Conservation (phyloP, 2,888 invertebrate genomes). For the Pedicia rivosa region DNA sequence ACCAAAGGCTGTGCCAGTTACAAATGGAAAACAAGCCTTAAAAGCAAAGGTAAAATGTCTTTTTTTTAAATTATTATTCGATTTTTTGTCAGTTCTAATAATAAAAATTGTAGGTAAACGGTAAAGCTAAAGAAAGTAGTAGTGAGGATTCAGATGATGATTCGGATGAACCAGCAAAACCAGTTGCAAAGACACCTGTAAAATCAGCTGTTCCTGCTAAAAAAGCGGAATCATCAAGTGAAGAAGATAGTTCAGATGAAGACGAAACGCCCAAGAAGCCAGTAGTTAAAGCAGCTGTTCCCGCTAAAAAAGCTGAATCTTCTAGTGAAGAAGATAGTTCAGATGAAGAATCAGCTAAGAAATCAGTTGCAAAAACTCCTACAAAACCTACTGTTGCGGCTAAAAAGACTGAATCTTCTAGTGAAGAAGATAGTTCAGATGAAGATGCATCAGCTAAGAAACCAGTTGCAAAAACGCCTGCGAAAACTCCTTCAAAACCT, state of each 20-base stretch:
- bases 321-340: constrained; percentile 20
- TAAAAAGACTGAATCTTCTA: constrained; percentile 20
- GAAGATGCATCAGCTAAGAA: constrained; percentile 15
- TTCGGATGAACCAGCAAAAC: constrained; percentile 11
- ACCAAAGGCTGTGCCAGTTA: too few relatives aligned
- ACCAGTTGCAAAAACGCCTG: constrained; percentile 12
- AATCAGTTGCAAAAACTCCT: constrained; percentile 15
- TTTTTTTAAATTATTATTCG: too few relatives aligned
- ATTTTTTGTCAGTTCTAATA: too few relatives aligned
- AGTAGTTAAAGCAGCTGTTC: neutral
- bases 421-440: constrained; percentile 20
- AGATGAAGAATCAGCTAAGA: constrained; percentile 20
- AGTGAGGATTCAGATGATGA: too few relatives aligned
- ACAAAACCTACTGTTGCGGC: constrained; percentile 14
- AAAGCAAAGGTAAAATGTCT: too few relatives aligned
- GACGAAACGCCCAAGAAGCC: constrained; percentile 11
- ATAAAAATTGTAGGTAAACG: too few relatives aligned
- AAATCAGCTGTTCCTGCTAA: too few relatives aligned
- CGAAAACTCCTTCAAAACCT: constrained; percentile 17
- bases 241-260: constrained; percentile 8
- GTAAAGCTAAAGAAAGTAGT: too few relatives aligned
- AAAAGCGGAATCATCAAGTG: constrained; percentile 19
- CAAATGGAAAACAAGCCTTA: too few relatives aligned
- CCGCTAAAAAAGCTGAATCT: constrained; percentile 13
- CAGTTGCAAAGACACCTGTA: too few relatives aligned